Evolutionary conservation across 2,797 vertebrate species (phyloP).

Genomic region (Lerista edwardsae): DNA sequence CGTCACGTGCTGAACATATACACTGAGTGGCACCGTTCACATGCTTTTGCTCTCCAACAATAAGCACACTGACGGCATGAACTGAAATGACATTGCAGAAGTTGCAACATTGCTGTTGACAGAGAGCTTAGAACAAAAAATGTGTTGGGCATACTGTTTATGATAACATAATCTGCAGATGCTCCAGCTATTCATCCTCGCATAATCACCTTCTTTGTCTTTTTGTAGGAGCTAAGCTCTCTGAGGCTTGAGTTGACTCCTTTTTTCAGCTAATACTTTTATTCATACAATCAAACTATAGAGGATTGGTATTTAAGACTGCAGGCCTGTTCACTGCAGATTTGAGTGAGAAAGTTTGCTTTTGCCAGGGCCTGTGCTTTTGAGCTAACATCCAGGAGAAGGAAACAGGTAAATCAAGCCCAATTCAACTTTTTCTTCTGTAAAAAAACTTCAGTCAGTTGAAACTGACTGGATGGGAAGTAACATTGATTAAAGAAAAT

Average conservation of each 20-base stretch:
- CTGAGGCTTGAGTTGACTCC: constrained; percentile 2
- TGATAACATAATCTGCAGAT: constrained; percentile 29
- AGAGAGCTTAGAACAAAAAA: constrained; percentile 21
- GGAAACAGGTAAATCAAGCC: background rate
- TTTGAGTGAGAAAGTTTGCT: background rate
- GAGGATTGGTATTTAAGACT: constrained; percentile 7
- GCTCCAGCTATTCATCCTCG: constrained; percentile 24
- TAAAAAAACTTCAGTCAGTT: background rate
- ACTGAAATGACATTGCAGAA: background rate
- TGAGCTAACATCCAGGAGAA: background rate
- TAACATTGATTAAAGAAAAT: no score
- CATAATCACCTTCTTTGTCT: constrained; percentile 17
- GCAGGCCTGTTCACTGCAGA: background rate
- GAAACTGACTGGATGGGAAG: background rate
- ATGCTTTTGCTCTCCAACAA: no score
- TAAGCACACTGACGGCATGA: background rate
- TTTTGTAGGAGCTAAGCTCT: constrained; percentile 3
- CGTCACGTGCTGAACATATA: no score
- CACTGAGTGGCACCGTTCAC: no score
- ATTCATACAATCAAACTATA: constrained; percentile 9
- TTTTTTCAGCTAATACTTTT: constrained; percentile 11
- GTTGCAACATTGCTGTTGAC: constrained; percentile 1
- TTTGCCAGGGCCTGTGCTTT: background rate
- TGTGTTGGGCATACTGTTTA: constrained; percentile 3
- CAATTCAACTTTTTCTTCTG: background rate